A percentile compares a stretch with the other conserved stretches of the same genome.
Conservation (phyloP, 2,888 invertebrate species). For the Melieria picta region DNA sequence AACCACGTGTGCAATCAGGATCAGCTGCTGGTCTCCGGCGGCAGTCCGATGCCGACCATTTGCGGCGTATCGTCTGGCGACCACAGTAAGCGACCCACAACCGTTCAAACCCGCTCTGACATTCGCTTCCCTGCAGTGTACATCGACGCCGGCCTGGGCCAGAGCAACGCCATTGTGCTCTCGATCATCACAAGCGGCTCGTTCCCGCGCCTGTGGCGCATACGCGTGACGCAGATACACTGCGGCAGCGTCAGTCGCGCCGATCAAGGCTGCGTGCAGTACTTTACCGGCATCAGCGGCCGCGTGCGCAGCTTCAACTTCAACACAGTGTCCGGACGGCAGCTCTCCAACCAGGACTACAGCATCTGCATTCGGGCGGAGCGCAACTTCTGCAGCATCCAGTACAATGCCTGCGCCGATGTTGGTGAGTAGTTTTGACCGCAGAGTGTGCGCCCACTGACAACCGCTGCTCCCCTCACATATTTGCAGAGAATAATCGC, state of each 20-base stretch:
- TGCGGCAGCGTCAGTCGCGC: conserved; percentile 77
- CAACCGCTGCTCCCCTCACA: not conserved
- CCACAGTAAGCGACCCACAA: conserved; percentile 72
- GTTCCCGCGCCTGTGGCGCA: conserved; percentile 82
- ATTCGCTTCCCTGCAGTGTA: conserved; percentile 74
- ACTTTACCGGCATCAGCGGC: conserved; percentile 76
- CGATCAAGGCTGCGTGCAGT: conserved; percentile 65
- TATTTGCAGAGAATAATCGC: conserved; percentile 72
- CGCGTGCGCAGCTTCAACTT: conserved; percentile 87
- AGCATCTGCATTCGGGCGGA: conserved; percentile 86
- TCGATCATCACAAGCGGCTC: conserved; percentile 85
- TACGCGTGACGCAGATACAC: conserved; percentile 81
- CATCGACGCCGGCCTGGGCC: conserved; percentile 76
- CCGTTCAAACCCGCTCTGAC: not conserved
- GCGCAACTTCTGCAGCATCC: conserved; percentile 86
- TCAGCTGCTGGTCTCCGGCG: conserved; percentile 86
- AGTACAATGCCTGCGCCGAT: conserved; percentile 81
- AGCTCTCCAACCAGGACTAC: conserved; percentile 90
- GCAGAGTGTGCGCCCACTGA: not conserved
- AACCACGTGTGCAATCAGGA: conserved; percentile 86
- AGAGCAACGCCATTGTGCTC: conserved; percentile 80
- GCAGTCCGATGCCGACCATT: conserved; percentile 80
- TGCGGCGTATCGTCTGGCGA: conserved; percentile 84
- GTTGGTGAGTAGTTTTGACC: conserved; percentile 66
- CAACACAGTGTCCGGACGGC: conserved; percentile 77